Evolutionary conservation across 2,113 vertebrate genomes (phyloP).

Genomic region (Thamnophis sirtalis): DNA sequence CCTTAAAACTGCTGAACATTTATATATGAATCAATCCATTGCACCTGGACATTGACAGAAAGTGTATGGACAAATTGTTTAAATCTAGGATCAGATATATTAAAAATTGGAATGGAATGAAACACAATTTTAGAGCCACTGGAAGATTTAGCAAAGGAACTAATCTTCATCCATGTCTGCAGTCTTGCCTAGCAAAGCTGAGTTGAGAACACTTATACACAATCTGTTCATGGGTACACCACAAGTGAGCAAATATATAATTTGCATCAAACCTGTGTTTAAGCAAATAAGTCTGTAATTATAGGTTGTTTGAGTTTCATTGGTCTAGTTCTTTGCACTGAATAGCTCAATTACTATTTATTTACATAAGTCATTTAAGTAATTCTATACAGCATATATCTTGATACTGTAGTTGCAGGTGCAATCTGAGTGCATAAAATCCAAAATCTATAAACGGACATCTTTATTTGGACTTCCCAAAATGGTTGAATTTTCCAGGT

Average conservation of each 20-base stretch:
- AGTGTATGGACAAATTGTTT: neutral
- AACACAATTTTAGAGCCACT: neutral
- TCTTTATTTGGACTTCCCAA: neutral
- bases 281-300: neutral
- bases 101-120: neutral
- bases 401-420: neutral
- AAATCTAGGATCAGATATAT: neutral
- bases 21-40: neutral
- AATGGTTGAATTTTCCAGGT: neutral
- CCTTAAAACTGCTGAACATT: neutral
- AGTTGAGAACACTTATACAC: neutral
- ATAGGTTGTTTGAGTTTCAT: neutral
- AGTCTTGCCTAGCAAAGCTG: neutral
- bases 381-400: neutral
- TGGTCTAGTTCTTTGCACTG: neutral
- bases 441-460: neutral
- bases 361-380: neutral
- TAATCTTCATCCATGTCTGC: neutral
- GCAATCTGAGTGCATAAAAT: neutral
- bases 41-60: neutral
- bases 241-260: neutral
- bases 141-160: neutral
- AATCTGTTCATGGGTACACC: neutral
- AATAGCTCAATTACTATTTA: neutral
- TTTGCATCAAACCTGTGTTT: neutral